Percentiles rank a stretch among this genome's conserved stretches.
These are phyloP conservation scores for Baccha elongata DNA, from an alignment of 2,888 invertebrate species.

Conservation along the genomic window DNA sequence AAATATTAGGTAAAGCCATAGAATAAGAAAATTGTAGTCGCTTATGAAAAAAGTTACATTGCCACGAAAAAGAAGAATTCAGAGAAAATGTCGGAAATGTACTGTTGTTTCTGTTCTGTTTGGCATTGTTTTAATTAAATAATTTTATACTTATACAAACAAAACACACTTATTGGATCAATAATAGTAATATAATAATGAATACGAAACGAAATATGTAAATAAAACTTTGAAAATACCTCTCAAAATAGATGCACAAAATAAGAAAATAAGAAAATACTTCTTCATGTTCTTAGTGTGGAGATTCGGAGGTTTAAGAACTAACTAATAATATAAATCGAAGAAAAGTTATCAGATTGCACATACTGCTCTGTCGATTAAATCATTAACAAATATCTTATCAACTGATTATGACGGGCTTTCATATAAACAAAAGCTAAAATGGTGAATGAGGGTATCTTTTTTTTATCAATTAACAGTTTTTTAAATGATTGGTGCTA, in stretches of 20 bases:
- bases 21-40: too few species aligned
- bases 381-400: constrained; percentile 47
- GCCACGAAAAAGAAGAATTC: too few species aligned
- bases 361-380: neutral
- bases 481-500: constrained; percentile 7
- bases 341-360: constrained; percentile 2
- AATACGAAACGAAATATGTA: too few species aligned
- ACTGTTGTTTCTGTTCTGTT: too few species aligned
- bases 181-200: too few species aligned
- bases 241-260: constrained; percentile 18
- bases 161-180: too few species aligned
- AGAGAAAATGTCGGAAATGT: too few species aligned
- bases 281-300: constrained; percentile 35
- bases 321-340: constrained; percentile 27
- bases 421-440: constrained; percentile 13
- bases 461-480: constrained; percentile 18
- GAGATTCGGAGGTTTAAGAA: constrained; percentile 11
- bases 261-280: constrained; percentile 5
- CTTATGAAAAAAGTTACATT: too few species aligned
- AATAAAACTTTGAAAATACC: constrained; percentile 41
- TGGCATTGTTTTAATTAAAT: too few species aligned
- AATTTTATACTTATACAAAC: too few species aligned
- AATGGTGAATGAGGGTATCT: constrained; percentile 6
- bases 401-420: constrained; percentile 26
- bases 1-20: too few species aligned